Base-by-base conservation (phyloP, 2,797 vertebrate species). In the Synaphobranchus kaupii region DNA sequence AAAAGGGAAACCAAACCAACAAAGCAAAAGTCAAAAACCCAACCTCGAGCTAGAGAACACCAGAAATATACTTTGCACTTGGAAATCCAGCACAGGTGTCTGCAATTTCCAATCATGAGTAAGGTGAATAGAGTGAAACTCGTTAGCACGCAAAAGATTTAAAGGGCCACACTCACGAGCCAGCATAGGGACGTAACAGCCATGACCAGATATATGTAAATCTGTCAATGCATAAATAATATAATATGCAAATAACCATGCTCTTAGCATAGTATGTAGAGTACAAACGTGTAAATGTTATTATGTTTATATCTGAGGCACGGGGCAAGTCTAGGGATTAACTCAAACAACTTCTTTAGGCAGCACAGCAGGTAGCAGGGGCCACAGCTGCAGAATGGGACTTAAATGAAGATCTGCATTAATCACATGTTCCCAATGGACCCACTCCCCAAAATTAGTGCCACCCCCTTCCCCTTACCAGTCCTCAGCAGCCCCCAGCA, bases 291-390 rank as follows among this genome's bases (percentile, higher is more conserved):
- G 7, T n/a, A 12, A 20, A 13, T 66, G 25, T 25, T n/a, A n/a
- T 22, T 22, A 22, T 66, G 25, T 66, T n/a, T 66, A 12, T 4
- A 17, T 20, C 13, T 15, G 71, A 7, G 13, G 31, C 44, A 5
- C 4, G 15, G 39, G 44, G 44, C 17, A 4, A 20, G 22, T 48
- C 22, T 44, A 13, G 9, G 39, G 44, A 56, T 54, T 28, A 58
- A 28, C 82, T 31, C 0, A 3, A 73, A 20, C 84, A 44, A 10
- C 84, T 39, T 0, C 63, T 39, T 31, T 4, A 17, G 71, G 71
- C 47, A 60, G 73, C 87, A 78, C 83, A 85, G 87, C 87, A 87
- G 87, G 87, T 87, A 87, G 31, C 56, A 20, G 83, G 28, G 76
- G 83, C 50, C 54, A 84, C 83, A 84, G 83, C 83, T 84, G 83